Percentiles rank a stretch among this genome's conserved stretches.
These are phyloP conservation scores for Mastacembelus armatus DNA, from an alignment of 2,797 vertebrate genomes.

Conservation along the genomic window DNA sequence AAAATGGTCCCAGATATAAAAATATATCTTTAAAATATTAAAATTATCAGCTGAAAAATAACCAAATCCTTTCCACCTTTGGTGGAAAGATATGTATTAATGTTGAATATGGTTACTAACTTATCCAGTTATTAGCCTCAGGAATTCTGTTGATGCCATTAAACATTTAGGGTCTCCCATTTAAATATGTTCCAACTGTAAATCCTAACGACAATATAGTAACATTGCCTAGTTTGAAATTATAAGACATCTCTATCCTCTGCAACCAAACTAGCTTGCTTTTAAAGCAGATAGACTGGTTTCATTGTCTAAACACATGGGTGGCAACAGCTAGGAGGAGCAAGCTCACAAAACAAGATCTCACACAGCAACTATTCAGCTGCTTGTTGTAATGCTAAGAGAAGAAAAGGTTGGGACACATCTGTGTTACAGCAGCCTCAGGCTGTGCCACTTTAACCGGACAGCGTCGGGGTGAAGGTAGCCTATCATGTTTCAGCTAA, in stretches of 20 bases:
- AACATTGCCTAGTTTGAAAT: conserved; percentile 18
- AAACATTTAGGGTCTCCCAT: too few relatives aligned
- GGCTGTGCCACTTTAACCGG: conserved; percentile 22
- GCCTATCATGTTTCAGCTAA: not conserved
- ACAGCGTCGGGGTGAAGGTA: not conserved
- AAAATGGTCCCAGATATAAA: too few relatives aligned
- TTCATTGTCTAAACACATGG: conserved; percentile 40
- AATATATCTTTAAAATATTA: too few relatives aligned
- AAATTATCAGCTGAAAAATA: too few relatives aligned
- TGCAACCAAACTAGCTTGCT: not conserved
- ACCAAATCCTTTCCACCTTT: too few relatives aligned
- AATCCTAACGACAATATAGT: too few relatives aligned
- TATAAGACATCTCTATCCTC: conserved; percentile 5
- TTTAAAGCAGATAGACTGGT: conserved; percentile 59
- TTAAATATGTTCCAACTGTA: too few relatives aligned
- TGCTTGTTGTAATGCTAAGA: not conserved
- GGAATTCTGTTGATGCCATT: too few relatives aligned
- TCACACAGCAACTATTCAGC: conserved; percentile 42
- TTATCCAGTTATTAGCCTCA: too few relatives aligned
- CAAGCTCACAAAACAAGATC: conserved; percentile 35
- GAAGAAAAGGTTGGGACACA: conserved; percentile 24
- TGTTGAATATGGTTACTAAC: too few relatives aligned
- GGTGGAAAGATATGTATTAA: too few relatives aligned
- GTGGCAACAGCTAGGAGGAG: conserved; percentile 26
- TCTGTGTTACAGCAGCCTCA: conserved; percentile 27